phyloP scores from a whole-genome alignment of 2,113 vertebrate species.

The Microcebus griseorufus region DNA sequence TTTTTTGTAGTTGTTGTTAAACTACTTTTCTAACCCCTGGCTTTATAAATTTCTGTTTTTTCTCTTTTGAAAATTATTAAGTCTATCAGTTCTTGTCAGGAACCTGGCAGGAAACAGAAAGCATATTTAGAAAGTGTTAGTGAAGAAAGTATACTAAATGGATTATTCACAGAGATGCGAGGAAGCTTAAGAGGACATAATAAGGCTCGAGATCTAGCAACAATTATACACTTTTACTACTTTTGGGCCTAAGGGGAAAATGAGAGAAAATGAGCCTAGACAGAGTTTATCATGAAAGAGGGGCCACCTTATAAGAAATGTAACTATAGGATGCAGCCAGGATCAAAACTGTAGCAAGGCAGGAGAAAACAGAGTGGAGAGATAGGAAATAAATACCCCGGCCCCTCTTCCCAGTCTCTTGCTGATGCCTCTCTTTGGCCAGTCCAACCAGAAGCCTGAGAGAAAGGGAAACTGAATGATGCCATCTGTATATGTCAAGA shows the following conservation, averaged over 20 bases:
- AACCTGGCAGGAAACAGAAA: not conserved
- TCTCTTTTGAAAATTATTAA: not conserved
- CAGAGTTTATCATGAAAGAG: not conserved
- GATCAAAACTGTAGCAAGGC: not conserved
- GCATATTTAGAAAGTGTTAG: not conserved
- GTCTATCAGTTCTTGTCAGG: not conserved
- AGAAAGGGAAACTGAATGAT: not conserved
- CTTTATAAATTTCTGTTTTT: not conserved
- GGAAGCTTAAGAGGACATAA: not conserved
- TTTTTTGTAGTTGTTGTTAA: not conserved
- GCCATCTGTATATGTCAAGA: not conserved
- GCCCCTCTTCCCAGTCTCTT: not conserved
- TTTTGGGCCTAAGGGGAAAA: not conserved
- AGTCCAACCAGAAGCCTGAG: not conserved
- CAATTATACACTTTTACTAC: not conserved
- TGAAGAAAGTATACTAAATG: not conserved
- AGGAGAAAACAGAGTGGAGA: not conserved
- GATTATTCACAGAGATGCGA: not conserved
- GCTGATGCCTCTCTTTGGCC: not conserved
- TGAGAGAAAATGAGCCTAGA: not conserved
- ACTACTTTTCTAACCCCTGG: not conserved
- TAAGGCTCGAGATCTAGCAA: not conserved
- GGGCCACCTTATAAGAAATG: not conserved
- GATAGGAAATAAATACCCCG: not conserved
- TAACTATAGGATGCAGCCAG: not conserved